Evolutionary conservation across 1,140 invertebrate genomes (phyloP), one percentile per base, ranked within the genome.

Genomic region (Odontomachus brunneus): DNA sequence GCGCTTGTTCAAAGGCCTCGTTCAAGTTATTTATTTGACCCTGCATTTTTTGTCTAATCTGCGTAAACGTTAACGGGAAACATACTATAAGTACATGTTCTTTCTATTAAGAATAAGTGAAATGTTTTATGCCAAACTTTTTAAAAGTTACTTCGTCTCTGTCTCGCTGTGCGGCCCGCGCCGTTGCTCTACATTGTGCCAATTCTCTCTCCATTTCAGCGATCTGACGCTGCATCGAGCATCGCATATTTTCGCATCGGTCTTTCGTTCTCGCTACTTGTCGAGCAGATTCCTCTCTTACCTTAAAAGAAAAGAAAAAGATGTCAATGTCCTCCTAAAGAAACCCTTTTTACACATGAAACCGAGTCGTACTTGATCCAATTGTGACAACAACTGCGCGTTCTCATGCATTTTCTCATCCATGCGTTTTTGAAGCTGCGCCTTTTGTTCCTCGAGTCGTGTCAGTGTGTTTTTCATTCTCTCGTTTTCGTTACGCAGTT

Each of bases 251-350:
- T 83, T 97, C 97, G 12, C 95, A 95, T 51, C 96, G 94, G 65
- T 96, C 96, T 80, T 96, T 96, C 12, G 95, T 95, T 17, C 96
- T 94, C 1, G 95, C 94, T 0, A 97, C 94, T 81, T 97, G 96
- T 62, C 97, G 94, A 0, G 96, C 96, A 0, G 96, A 96, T 86
- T 97, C 96, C 67, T 97, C 96, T 3, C 97, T 92, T 11, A 96
- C 93, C 33, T 94, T 85, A 53, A 22, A 63, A 3, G 1, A 38
- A 33, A 80, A 71, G 11, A 7, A n/a, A 44, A 7, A 44, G 1
- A 63, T 17, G 24, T 17, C 19, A 69, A 5, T 49, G 9, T 60
- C n/a, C 38, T 44, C 15, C 0, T 12, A 5, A 62, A 12, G 4
- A 82, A 71, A 44, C 3, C n/a, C 3, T 63, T n/a, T 65, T 57